These are phyloP conservation scores for Nixonia krombeini DNA, from an alignment of 1,140 invertebrate species.

Conservation along the genomic window DNA sequence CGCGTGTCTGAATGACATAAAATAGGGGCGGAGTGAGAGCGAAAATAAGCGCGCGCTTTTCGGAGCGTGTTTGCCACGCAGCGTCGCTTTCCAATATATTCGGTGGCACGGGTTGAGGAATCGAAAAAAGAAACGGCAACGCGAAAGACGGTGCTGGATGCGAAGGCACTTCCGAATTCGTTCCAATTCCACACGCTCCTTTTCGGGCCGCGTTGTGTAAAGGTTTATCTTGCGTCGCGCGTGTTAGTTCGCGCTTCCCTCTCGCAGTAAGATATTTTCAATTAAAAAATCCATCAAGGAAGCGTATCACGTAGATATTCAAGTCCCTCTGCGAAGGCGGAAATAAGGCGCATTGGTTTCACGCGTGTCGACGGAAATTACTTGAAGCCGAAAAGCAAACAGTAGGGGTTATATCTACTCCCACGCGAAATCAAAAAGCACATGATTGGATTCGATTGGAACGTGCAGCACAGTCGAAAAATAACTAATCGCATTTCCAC, in stretches of 20 bases:
- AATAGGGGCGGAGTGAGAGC: slow-evolving; percentile 38
- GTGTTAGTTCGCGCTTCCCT: slow-evolving; percentile 11
- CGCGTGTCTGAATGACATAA: slow-evolving; percentile 42
- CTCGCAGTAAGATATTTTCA: slow-evolving; percentile 25
- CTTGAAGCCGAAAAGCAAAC: slow-evolving; percentile 8
- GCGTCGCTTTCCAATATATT: slow-evolving; percentile 44
- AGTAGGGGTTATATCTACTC: not conserved
- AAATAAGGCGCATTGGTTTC: slow-evolving; percentile 9
- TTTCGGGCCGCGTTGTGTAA: slow-evolving; percentile 24
- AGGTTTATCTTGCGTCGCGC: slow-evolving; percentile 29
- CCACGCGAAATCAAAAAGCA: slow-evolving; percentile 11
- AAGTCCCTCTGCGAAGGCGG: not conserved
- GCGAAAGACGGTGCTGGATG: slow-evolving; percentile 6
- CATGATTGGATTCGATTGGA: slow-evolving; percentile 18
- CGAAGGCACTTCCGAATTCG: slow-evolving; percentile 24
- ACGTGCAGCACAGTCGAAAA: not conserved
- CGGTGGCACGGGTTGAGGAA: slow-evolving; percentile 37
- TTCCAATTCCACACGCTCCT: slow-evolving; percentile 32
- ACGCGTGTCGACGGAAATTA: slow-evolving; percentile 12
- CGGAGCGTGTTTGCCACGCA: slow-evolving; percentile 32
- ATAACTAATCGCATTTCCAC: slow-evolving; percentile 15
- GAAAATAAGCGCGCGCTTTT: slow-evolving; percentile 25
- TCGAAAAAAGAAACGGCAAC: slow-evolving; percentile 35
- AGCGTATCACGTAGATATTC: slow-evolving; percentile 10
- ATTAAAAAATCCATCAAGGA: slow-evolving; percentile 32